Conservation (phyloP, 2,888 invertebrate species). For the Campoplex capitator region DNA sequence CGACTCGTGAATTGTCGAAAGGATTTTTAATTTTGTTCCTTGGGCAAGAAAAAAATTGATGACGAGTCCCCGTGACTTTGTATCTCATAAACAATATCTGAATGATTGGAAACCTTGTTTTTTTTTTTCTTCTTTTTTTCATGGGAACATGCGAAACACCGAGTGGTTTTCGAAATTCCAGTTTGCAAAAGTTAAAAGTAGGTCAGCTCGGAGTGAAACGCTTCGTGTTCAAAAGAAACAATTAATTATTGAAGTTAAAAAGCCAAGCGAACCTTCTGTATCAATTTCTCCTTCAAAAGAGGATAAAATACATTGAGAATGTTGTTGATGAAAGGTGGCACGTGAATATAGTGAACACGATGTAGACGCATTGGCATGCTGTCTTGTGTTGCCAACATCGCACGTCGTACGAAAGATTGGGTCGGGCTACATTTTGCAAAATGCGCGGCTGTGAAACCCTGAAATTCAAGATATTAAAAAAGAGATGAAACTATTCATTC, state of each 20-base stretch:
- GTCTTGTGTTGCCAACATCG: conserved; percentile 83
- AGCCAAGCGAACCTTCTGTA: conserved; percentile 79
- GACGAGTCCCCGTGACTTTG: no score
- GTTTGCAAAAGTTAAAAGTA: neutral
- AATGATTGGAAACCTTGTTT: neutral
- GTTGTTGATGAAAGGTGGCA: conserved; percentile 79
- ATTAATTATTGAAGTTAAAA: conserved; percentile 27
- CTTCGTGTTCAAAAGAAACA: neutral
- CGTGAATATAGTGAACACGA: conserved; percentile 79
- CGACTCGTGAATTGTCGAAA: no score
- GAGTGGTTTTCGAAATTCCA: neutral
- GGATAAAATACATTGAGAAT: conserved; percentile 81
- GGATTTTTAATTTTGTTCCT: neutral
- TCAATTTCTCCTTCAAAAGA: conserved; percentile 81
- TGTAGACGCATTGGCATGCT: conserved; percentile 83
- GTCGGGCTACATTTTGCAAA: conserved; percentile 82
- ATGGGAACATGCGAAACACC: neutral
- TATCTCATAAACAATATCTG: neutral
- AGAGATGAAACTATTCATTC: neutral
- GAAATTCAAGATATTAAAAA: conserved; percentile 24
- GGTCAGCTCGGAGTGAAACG: neutral
- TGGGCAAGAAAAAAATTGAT: no score
- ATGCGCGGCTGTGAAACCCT: conserved; percentile 81
- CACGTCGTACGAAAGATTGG: conserved; percentile 77
- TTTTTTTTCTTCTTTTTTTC: neutral